Base-by-base conservation (phyloP, 2,797 vertebrate genomes). In the Microchirus variegatus region DNA sequence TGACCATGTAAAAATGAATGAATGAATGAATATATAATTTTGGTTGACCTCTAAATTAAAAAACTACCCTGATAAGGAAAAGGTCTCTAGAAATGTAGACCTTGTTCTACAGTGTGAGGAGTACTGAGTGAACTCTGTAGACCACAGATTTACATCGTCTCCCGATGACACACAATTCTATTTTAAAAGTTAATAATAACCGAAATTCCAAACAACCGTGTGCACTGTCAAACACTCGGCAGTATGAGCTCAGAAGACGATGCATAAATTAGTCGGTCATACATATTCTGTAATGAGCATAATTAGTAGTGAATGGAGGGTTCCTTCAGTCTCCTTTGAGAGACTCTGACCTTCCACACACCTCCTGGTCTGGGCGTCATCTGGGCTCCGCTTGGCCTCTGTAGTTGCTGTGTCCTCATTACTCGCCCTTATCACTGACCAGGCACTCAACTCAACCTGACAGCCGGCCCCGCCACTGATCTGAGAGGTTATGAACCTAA, bases 401-500 rank as follows among this genome's bases (percentile, higher is more conserved):
- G 75, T 59, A 84, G 83, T 87, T 36, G 63, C 74, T 82, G 78
- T 75, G 76, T 87, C 87, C 91, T 92, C 90, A 92, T 93, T 92
- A 91, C 79, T 87, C 85, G 73, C 82, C 90, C 92, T 92, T 90
- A 90, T 94, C 91, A 92, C 83, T 76, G 89, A 78, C 85, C 81
- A 87, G 86, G 80, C 83, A 67, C 85, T 84, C 77, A 81, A 92
- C 85, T 83, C 78, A 76, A 81, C 58, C 83, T 92, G 93, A 93
- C 93, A 93, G 90, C 78, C 69, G 73, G 89, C 91, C 80, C 88
- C 80, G 53, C 79, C 84, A 80, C 80, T 83, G 84, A 89, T 91
- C 90, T 87, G 78, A 90, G 87, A 90, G 91, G 92, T 90, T 92
- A 93, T 93, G 91, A 89, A 94, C 88, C 91, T 93, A 94, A 94